A percentile compares a stretch with the other conserved stretches of the same genome.
These are phyloP conservation scores for Tylochromis polylepis DNA, from an alignment of 2,113 vertebrate genomes.

Conservation along the genomic window DNA sequence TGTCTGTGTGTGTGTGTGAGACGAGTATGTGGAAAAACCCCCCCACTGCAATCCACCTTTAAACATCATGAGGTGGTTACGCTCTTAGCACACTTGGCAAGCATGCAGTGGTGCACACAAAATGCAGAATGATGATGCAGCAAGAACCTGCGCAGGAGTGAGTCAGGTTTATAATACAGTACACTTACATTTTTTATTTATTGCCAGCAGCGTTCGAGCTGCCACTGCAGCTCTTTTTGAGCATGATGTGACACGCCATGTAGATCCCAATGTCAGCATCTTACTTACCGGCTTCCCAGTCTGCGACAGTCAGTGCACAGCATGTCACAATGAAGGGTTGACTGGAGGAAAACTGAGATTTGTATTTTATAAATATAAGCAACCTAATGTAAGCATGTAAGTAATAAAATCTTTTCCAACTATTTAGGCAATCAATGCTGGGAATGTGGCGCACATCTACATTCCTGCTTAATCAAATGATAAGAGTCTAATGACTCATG, in stretches of 20 bases:
- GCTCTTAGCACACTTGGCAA: background rate
- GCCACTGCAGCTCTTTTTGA: background rate
- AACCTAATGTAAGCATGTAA: background rate
- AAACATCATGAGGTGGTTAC: background rate
- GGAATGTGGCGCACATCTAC: background rate
- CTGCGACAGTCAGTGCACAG: background rate
- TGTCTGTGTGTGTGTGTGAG: no score
- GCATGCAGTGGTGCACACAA: background rate
- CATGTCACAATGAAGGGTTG: background rate
- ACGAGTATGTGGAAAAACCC: background rate
- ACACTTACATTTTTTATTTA: background rate
- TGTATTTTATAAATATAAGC: background rate
- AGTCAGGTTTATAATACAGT: background rate
- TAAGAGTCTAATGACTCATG: rapidly evolving
- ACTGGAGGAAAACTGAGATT: background rate
- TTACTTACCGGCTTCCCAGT: background rate
- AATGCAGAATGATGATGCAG: background rate
- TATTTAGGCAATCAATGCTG: background rate
- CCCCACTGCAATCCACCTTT: background rate
- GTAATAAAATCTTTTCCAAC: background rate
- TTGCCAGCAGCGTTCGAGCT: background rate
- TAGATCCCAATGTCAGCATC: background rate
- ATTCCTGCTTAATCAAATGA: background rate
- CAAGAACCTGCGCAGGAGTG: background rate
- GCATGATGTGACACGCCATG: background rate